A percentile compares a stretch with the other conserved stretches of the same genome.
Evolutionary conservation across 2,797 vertebrate species (phyloP).

Genomic region (Pangasius krempfi): DNA sequence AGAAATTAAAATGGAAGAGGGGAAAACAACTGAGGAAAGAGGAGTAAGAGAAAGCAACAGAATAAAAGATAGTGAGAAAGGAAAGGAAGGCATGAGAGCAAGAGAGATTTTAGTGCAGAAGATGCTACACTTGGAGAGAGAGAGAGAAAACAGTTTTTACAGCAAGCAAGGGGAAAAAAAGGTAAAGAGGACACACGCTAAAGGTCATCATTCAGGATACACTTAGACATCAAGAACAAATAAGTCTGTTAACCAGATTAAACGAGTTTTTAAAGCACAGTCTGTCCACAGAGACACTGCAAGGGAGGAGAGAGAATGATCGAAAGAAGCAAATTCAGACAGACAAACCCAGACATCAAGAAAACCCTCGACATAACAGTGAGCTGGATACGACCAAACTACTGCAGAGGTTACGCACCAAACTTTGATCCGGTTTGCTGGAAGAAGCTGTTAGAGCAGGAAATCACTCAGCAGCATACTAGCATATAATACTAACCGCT

Average conservation of each 20-base stretch:
- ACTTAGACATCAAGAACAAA: background rate
- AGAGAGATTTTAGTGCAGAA: background rate
- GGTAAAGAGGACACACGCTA: background rate
- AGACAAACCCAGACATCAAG: background rate
- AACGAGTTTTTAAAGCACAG: slow-evolving; percentile 5
- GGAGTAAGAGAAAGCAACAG: background rate
- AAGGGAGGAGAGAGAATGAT: slow-evolving; percentile 23
- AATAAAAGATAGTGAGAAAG: background rate
- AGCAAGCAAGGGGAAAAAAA: background rate
- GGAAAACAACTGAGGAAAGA: background rate
- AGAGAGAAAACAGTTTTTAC: background rate
- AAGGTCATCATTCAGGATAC: slow-evolving; percentile 7
- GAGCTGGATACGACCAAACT: background rate
- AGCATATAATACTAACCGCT: background rate
- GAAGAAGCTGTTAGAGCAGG: background rate
- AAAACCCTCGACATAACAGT: background rate
- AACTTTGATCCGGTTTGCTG: background rate
- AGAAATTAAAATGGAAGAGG: background rate
- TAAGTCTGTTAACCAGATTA: background rate
- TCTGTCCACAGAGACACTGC: slow-evolving; percentile 32
- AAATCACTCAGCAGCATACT: background rate
- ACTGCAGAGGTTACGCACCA: background rate
- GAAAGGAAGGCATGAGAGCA: background rate
- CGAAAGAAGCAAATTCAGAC: background rate
- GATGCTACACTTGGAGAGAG: background rate